A percentile compares a stretch with the other conserved stretches of the same genome.
These are phyloP conservation scores for Hylaeus anthracinus DNA, from an alignment of 1,140 invertebrate species.

Conservation along the genomic window DNA sequence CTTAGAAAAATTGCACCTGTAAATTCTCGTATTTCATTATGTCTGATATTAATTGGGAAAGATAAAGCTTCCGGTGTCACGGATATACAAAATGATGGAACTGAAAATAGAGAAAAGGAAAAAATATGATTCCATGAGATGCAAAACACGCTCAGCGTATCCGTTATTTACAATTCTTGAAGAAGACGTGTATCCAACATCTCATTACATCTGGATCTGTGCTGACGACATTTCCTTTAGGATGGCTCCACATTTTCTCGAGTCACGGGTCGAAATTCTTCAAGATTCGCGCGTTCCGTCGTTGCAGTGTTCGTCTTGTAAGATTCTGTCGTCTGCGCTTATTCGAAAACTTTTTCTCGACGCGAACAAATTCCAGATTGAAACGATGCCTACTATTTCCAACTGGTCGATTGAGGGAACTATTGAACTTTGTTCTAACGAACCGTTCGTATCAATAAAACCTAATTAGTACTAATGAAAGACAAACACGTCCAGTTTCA, in stretches of 20 bases:
- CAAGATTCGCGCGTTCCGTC: background rate
- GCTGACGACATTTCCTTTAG: conserved; percentile 13
- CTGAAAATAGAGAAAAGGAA: too few relatives aligned
- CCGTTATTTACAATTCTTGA: background rate
- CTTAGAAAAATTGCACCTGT: conserved; percentile 6
- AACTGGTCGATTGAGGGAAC: too few relatives aligned
- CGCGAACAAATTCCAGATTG: too few relatives aligned
- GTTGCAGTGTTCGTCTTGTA: too few relatives aligned
- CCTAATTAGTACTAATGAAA: background rate
- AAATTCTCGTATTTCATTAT: conserved; percentile 10
- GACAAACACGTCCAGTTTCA: background rate
- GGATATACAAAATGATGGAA: too few relatives aligned
- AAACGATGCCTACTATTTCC: too few relatives aligned
- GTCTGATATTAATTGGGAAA: background rate
- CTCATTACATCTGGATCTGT: background rate
- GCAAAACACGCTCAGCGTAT: background rate
- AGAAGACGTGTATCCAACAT: conserved; percentile 1
- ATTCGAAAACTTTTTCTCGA: background rate
- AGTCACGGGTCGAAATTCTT: conserved; percentile 20
- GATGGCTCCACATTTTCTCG: conserved; percentile 22
- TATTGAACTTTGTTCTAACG: too few relatives aligned
- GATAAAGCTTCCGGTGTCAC: too few relatives aligned
- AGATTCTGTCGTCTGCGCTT: background rate
- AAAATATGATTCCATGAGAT: background rate
- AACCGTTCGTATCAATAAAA: too few relatives aligned